Conservation (phyloP, 37 sponge, comb jelly and placozoan species). For the Cliona cf. orientalis region DNA sequence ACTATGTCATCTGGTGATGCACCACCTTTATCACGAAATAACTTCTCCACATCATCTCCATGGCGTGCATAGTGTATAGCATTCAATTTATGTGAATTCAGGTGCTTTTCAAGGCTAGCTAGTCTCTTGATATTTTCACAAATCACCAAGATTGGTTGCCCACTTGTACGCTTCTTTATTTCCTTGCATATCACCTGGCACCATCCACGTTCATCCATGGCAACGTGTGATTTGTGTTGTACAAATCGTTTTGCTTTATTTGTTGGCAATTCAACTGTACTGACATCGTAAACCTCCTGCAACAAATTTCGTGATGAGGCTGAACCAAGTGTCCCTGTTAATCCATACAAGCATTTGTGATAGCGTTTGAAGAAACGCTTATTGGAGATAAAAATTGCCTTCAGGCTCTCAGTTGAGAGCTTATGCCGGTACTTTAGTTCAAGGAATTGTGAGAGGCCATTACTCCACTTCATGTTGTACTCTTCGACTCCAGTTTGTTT, state of each 20-base stretch:
- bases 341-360: not conserved
- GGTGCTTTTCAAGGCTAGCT: not conserved
- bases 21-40: not conserved
- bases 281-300: not conserved
- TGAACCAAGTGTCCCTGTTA: constrained; percentile 5
- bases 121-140: not conserved
- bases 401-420: constrained; percentile 6
- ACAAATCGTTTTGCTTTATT: not conserved
- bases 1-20: constrained; percentile 4
- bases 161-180: not conserved
- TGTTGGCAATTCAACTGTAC: constrained; percentile 8
- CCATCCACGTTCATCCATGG: not conserved
- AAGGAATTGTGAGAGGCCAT: not conserved
- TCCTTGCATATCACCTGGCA: not conserved
- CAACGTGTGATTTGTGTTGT: not conserved
- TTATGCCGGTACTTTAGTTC: not conserved
- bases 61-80: constrained; percentile 4
- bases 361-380: constrained; percentile 5
- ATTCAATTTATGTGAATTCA: not conserved
- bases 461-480: constrained; percentile 1
- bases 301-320: constrained; percentile 4
- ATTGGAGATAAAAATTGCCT: constrained; percentile 8
- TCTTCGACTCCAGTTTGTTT: constrained; percentile 13
- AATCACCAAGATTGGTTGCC: not conserved
- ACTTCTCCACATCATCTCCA: constrained; percentile 4